Conservation (phyloP, 2,113 vertebrate species). For the Bucco capensis region DNA sequence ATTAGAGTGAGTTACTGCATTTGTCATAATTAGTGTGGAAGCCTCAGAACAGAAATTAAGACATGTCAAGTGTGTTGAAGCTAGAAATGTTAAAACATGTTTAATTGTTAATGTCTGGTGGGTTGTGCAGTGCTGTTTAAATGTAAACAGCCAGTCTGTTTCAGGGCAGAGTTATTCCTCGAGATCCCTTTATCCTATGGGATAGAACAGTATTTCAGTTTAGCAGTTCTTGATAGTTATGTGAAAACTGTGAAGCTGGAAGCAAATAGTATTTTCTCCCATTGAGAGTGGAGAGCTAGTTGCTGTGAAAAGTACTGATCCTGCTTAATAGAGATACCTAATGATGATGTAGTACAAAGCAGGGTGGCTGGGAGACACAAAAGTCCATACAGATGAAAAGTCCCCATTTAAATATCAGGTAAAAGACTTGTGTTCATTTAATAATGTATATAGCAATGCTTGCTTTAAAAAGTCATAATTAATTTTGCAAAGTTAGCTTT, state of each 20-base stretch:
- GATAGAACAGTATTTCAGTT: not conserved
- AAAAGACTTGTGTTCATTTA: not conserved
- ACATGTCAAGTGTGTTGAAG: not conserved
- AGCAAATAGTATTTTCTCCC: not conserved
- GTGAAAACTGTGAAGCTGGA: not conserved
- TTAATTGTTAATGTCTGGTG: not conserved
- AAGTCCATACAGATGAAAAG: not conserved
- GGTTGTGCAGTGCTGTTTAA: not conserved
- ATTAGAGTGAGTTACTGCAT: not conserved
- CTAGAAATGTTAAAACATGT: not conserved
- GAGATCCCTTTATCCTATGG: not conserved
- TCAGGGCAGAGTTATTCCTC: not conserved
- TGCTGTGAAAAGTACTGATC: not conserved
- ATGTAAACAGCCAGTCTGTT: not conserved
- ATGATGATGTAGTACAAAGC: fast-evolving
- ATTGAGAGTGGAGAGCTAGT: not conserved
- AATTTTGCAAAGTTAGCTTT: not conserved
- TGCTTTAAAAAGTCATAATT: not conserved
- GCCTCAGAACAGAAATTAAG: not conserved
- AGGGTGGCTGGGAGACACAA: not conserved
- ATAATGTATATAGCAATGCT: not conserved
- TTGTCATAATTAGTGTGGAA: not conserved
- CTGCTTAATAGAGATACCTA: not conserved
- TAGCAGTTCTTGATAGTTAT: not conserved
- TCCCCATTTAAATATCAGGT: not conserved